Evolutionary conservation across 1,140 invertebrate species (phyloP), one percentile per base, ranked within the genome.

Genomic region (Lepidurus packardi): DNA sequence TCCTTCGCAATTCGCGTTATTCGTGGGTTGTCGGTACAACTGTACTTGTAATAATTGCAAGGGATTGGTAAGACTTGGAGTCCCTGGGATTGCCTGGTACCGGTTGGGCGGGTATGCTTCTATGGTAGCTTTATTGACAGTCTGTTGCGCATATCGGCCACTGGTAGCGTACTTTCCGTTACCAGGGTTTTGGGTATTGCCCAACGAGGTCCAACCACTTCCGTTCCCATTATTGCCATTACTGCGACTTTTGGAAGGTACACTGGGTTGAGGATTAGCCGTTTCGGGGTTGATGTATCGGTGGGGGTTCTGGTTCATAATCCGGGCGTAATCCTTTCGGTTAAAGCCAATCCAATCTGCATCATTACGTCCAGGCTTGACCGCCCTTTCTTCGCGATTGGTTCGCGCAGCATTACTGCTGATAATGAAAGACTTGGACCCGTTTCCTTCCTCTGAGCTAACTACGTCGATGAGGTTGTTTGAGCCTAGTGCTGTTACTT

Each of bases 351-450:
- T 78, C 78, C 78, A 78, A 16, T 74, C 73, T 21, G 43, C 16
- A 41, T n/a, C 42, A n/a, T 43, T 44, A 42, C 21, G 44, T 10
- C 53, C 43, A 53, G 24, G 24, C 25, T 16, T 34, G 43, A 9
- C 78, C 16, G 8, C n/a, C 43, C 75, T 34, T 42, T 77, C 42
- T 42, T 44, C 41, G 13, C 78, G 78, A 42, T 45, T 74, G 73
- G 16, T 65, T 13, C 53, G 53, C 5, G 53, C 8, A 7, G 4
- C 53, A 8, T 13, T 7, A 21, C 16, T 65, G 16, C 78, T 78
- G 24, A 78, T 78, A 44, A 78, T 78, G 43, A 78, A 75, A 25
- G 78, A 78, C 43, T 78, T 78, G 16, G 78, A 74, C 25, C 42
- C 78, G 13, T 74, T 74, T 10, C 75, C 73, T 6, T 41, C 41